Conservation (phyloP, 2,113 vertebrate genomes). For the Strix uralensis region DNA sequence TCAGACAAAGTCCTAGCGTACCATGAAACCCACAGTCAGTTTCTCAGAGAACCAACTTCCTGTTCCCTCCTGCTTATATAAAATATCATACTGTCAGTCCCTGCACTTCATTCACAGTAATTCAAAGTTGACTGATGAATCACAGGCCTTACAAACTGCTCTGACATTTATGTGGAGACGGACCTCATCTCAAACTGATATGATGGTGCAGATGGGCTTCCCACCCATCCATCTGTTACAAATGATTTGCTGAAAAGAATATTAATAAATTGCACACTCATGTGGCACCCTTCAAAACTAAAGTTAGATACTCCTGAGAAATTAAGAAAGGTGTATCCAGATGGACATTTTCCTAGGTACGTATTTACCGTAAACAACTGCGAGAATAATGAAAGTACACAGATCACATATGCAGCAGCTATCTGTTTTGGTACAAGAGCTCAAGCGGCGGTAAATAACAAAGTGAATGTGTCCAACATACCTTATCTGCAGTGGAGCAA, state of each 20-base stretch:
- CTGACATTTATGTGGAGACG: constrained; percentile 41
- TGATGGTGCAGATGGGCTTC: constrained; percentile 57
- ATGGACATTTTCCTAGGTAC: neutral
- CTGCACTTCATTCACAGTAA: constrained; percentile 48
- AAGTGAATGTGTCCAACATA: neutral
- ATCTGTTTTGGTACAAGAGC: neutral
- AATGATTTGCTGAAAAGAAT: neutral
- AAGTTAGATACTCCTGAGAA: neutral
- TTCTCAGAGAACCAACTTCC: constrained; percentile 13
- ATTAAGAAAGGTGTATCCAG: neutral
- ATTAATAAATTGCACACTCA: constrained; percentile 25
- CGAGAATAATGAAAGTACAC: neutral
- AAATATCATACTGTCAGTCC: constrained; percentile 14
- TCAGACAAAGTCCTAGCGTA: neutral
- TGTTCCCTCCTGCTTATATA: constrained; percentile 12
- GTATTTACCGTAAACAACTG: neutral
- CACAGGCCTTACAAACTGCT: constrained; percentile 47
- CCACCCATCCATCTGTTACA: constrained; percentile 60
- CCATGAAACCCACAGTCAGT: neutral
- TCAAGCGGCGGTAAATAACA: neutral
- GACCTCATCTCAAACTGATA: constrained; percentile 41
- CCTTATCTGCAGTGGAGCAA: neutral
- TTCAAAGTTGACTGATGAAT: constrained; percentile 46
- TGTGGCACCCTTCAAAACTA: neutral
- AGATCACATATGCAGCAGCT: neutral